phyloP scores from a whole-genome alignment of 2,888 invertebrate species.

The Cataglyphis cursor region DNA sequence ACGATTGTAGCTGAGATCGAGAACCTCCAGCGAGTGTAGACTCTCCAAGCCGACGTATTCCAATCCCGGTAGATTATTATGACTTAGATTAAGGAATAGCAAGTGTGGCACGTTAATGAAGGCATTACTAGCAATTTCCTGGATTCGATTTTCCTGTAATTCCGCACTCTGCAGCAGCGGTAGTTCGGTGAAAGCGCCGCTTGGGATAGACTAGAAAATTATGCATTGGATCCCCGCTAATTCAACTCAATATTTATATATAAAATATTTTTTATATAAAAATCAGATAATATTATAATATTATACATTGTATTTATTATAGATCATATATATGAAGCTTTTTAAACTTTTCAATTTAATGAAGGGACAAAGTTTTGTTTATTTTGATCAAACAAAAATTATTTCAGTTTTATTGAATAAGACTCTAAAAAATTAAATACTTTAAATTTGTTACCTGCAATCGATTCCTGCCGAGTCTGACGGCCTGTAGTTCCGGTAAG shows the following conservation, averaged over 20 bases:
- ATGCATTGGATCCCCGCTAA: neutral
- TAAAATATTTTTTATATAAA: neutral
- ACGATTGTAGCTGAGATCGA: constrained; percentile 94
- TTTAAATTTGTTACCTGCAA: constrained; percentile 88
- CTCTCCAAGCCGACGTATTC: constrained; percentile 92
- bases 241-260: neutral
- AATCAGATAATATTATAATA: neutral
- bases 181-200: constrained; percentile 92
- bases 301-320: neutral
- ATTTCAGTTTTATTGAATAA: neutral
- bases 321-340: neutral
- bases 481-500: constrained; percentile 90
- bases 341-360: neutral
- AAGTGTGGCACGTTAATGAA: constrained; percentile 93
- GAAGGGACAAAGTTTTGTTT: neutral
- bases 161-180: constrained; percentile 92
- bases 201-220: constrained; percentile 88
- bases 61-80: constrained; percentile 92
- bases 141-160: constrained; percentile 93
- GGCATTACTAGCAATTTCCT: constrained; percentile 91
- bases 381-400: neutral
- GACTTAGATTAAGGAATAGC: constrained; percentile 93
- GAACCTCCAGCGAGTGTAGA: constrained; percentile 93
- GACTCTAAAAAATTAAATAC: neutral
- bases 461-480: constrained; percentile 91